These are phyloP conservation scores for Podiceps cristatus DNA, from an alignment of 2,113 vertebrate genomes.

Conservation along the genomic window DNA sequence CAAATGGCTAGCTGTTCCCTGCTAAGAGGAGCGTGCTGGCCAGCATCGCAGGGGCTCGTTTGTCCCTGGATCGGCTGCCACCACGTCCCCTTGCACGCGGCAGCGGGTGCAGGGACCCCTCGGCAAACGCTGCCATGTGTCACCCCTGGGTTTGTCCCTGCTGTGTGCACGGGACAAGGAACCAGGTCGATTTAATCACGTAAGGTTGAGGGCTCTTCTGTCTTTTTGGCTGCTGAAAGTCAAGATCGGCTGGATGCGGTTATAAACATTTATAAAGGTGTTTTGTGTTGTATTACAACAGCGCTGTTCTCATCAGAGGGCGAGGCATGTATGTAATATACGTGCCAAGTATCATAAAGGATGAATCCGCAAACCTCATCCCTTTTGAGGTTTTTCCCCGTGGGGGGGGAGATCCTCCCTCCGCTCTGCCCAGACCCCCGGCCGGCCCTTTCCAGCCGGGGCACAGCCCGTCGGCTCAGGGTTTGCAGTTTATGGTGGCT, in stretches of 20 bases:
- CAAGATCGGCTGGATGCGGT: neutral
- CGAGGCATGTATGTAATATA: fast-evolving
- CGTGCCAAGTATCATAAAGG: neutral
- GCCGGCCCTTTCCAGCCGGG: fast-evolving
- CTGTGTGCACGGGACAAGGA: neutral
- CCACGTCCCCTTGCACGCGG: fast-evolving
- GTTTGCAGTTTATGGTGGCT: neutral
- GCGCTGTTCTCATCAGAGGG: neutral
- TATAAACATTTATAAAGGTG: neutral
- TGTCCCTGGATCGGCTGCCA: fast-evolving
- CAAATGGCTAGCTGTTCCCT: neutral
- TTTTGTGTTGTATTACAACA: fast-evolving
- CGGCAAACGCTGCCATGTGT: neutral
- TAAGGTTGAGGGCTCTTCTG: neutral
- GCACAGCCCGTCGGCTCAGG: fast-evolving
- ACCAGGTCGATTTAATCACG: fast-evolving
- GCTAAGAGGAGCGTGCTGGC: neutral
- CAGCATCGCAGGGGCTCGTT: fast-evolving
- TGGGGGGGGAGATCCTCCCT: fast-evolving
- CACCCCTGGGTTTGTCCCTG: neutral
- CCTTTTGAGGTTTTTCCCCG: neutral
- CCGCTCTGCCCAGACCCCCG: fast-evolving
- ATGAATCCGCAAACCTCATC: neutral
- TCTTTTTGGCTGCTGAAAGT: neutral
- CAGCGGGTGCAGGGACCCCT: neutral